Evolutionary conservation across 2,888 invertebrate species (phyloP).

Genomic region (Anodontia alba): DNA sequence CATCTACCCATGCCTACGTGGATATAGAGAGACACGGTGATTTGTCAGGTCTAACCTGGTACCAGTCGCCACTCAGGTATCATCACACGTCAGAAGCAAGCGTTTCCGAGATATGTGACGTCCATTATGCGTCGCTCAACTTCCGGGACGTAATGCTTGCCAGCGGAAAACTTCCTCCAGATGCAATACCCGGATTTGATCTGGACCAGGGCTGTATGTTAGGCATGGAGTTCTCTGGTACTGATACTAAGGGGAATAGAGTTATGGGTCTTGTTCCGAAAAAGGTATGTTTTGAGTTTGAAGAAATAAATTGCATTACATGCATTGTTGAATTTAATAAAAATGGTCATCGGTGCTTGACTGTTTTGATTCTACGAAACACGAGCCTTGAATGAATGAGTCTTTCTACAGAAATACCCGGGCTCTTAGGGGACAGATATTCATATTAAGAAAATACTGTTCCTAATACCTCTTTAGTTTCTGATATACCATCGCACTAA

Average conservation of each 20-base stretch:
- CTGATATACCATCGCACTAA: too few species aligned
- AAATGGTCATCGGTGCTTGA: too few species aligned
- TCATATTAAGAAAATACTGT: too few species aligned
- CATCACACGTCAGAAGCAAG: conserved; percentile 30
- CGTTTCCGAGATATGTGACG: not conserved
- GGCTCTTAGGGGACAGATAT: too few species aligned
- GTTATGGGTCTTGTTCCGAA: conserved; percentile 83
- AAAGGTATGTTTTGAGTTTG: conserved; percentile 74
- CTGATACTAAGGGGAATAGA: conserved; percentile 86
- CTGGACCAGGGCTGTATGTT: conserved; percentile 93
- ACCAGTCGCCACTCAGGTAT: conserved; percentile 87
- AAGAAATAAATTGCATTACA: too few species aligned
- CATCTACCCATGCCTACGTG: not conserved
- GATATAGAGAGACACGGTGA: not conserved
- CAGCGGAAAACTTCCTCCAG: conserved; percentile 97
- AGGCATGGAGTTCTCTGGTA: conserved; percentile 96
- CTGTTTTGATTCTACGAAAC: too few species aligned
- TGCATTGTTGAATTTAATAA: too few species aligned
- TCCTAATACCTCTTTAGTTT: too few species aligned
- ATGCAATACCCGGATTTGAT: conserved; percentile 91
- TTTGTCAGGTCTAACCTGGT: not conserved
- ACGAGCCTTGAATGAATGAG: too few species aligned
- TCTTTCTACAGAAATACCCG: too few species aligned
- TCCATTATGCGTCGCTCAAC: conserved; percentile 85
- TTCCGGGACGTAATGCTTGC: too few species aligned